Evolutionary conservation across 2,113 vertebrate genomes (phyloP).

Genomic region (Falcunculus frontatus): DNA sequence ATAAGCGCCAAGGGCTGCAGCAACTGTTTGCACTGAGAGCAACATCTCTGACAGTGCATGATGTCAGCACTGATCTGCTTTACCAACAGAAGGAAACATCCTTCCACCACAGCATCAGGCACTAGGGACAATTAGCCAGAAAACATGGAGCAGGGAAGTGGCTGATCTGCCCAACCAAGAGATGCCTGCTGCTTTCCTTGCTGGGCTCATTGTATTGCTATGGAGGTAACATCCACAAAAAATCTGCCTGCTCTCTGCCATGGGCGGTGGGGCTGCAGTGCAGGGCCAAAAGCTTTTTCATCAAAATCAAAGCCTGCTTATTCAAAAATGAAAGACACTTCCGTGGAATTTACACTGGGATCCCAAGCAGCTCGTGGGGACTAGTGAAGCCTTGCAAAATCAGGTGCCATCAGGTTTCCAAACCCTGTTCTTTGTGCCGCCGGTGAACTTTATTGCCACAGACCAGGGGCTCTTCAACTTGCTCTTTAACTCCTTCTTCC

Average conservation of each 20-base stretch:
- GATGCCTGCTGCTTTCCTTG: neutral
- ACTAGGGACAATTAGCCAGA: neutral
- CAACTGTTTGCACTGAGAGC: neutral
- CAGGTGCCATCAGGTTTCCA: neutral
- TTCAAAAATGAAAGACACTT: neutral
- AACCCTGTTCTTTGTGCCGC: neutral
- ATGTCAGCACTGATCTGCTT: constrained; percentile 12
- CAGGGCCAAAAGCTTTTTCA: neutral
- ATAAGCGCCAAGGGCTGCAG: neutral
- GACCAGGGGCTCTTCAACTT: neutral
- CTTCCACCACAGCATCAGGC: neutral
- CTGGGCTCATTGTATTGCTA: neutral
- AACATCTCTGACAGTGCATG: neutral
- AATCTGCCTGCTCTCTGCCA: neutral
- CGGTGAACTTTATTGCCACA: neutral
- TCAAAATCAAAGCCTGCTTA: neutral
- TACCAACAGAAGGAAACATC: constrained; percentile 18
- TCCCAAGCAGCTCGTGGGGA: neutral
- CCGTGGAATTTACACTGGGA: neutral
- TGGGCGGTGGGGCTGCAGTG: neutral
- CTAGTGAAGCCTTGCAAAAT: neutral
- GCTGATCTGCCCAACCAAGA: neutral
- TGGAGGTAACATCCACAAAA: neutral
- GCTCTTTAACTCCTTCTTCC: neutral
- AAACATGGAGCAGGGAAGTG: neutral